Conservation (phyloP, 2,888 invertebrate species). For the Cylindroiulus punctatus region DNA sequence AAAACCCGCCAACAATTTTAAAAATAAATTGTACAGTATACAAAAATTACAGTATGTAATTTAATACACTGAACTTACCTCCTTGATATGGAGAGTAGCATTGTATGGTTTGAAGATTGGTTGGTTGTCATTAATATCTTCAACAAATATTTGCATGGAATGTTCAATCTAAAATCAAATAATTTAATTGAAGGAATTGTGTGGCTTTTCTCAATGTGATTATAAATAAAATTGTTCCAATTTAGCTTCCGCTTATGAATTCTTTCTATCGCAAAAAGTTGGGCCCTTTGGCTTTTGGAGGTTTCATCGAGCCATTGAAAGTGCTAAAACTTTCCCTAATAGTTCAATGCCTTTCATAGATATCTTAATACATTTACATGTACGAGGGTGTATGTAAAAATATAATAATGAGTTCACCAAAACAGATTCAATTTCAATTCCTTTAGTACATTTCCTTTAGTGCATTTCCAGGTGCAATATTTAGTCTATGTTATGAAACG, state of each 20-base stretch:
- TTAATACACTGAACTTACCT: slow-evolving; percentile 64
- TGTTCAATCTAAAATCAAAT: slow-evolving; percentile 74
- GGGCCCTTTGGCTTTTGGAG: too few species aligned
- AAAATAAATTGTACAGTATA: too few species aligned
- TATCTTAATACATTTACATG: too few species aligned
- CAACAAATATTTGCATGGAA: slow-evolving; percentile 85
- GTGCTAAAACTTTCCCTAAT: too few species aligned
- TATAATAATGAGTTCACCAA: too few species aligned
- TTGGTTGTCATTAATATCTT: slow-evolving; percentile 90
- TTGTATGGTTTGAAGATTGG: slow-evolving; percentile 88
- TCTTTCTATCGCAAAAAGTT: too few species aligned
- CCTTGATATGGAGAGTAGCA: slow-evolving; percentile 81
- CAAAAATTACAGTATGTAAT: not conserved
- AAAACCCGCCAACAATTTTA: too few species aligned
- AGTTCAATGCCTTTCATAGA: too few species aligned
- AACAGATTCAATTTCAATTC: not conserved
- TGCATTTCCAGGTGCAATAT: not conserved
- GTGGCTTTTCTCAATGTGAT: too few species aligned
- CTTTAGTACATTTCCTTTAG: not conserved
- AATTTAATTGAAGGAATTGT: not conserved
- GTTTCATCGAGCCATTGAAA: too few species aligned
- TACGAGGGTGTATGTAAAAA: too few species aligned
- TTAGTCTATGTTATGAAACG: slow-evolving; percentile 1
- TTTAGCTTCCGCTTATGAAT: too few species aligned
- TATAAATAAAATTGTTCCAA: not conserved